phyloP scores from a whole-genome alignment of 2,797 vertebrate genomes.

The Aselliscus stoliczkanus region DNA sequence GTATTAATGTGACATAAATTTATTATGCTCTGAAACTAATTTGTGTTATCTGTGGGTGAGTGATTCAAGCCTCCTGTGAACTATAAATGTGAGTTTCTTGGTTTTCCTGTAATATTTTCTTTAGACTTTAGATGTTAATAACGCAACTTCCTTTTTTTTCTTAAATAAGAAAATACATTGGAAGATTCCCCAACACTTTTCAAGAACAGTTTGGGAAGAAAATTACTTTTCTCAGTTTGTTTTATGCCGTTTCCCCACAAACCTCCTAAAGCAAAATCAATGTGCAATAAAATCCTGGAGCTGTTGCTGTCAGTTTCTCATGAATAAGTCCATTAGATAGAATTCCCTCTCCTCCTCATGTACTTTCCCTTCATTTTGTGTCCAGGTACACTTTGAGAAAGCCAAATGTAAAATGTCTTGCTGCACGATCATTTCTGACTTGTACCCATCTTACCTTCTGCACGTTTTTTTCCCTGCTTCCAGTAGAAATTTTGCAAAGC shows the following conservation, averaged over 20 bases:
- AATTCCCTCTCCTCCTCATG: not conserved
- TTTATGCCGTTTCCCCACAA: conserved; percentile 40
- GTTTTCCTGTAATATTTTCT: not conserved
- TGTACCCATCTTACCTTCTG: not conserved
- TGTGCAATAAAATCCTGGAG: conserved; percentile 28
- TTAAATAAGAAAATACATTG: conserved; percentile 11
- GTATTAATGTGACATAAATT: not conserved
- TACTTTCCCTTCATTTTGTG: not conserved
- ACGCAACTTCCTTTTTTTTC: not conserved
- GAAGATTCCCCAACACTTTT: conserved; percentile 17
- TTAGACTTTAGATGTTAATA: conserved; percentile 5
- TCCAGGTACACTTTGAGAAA: not conserved
- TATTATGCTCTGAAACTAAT: not conserved
- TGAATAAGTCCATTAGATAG: not conserved
- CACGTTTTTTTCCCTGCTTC: not conserved
- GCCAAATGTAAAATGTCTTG: not conserved
- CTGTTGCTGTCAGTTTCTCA: not conserved
- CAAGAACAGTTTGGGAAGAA: conserved; percentile 41
- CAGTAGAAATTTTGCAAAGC: not conserved
- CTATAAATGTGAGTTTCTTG: not conserved
- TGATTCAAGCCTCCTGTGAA: not conserved
- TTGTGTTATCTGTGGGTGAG: not conserved
- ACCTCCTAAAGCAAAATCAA: conserved; percentile 62
- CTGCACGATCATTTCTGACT: not conserved
- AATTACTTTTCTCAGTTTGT: conserved; percentile 45